Percentiles rank a stretch among this genome's conserved stretches.
Conservation (phyloP, 2,888 invertebrate genomes). For the Lycaena phlaeas region DNA sequence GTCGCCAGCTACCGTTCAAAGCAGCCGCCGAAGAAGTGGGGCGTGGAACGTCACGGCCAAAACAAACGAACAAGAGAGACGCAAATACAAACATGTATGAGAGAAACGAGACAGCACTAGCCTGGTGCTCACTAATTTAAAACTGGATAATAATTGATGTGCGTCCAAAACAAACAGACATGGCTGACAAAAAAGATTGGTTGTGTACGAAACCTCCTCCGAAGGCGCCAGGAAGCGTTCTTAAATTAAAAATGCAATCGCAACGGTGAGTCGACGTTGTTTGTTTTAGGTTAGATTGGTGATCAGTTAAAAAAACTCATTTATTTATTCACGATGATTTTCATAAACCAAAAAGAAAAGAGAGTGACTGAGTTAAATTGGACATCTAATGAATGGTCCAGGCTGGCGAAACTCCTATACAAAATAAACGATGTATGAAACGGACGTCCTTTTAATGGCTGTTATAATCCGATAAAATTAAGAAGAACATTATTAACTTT, state of each 20-base stretch:
- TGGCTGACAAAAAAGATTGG: slow-evolving; percentile 68
- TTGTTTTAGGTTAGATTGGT: slow-evolving; percentile 34
- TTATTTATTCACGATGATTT: slow-evolving; percentile 54
- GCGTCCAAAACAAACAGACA: slow-evolving; percentile 68
- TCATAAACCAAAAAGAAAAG: slow-evolving; percentile 49
- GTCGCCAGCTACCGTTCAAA: slow-evolving; percentile 66
- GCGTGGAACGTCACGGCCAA: slow-evolving; percentile 70
- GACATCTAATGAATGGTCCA: slow-evolving; percentile 45
- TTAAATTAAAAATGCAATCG: slow-evolving; percentile 53
- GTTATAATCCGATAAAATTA: too few species aligned
- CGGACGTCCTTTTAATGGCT: too few species aligned
- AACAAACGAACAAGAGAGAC: slow-evolving; percentile 58
- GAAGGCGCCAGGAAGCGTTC: slow-evolving; percentile 42
- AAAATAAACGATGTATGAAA: too few species aligned
- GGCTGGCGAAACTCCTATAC: too few species aligned
- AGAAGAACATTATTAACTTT: too few species aligned
- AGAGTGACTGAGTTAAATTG: slow-evolving; percentile 50
- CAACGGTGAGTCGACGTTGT: slow-evolving; percentile 57
- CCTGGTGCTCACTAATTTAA: slow-evolving; percentile 57
- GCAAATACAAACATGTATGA: slow-evolving; percentile 22
- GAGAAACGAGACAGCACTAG: slow-evolving; percentile 34
- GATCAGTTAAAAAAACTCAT: slow-evolving; percentile 42
- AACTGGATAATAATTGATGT: slow-evolving; percentile 69
- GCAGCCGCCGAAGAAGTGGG: slow-evolving; percentile 42
- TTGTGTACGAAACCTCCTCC: slow-evolving; percentile 60